Base-by-base conservation (phyloP, 2,113 vertebrate genomes). In the Oncorhynchus masou region DNA sequence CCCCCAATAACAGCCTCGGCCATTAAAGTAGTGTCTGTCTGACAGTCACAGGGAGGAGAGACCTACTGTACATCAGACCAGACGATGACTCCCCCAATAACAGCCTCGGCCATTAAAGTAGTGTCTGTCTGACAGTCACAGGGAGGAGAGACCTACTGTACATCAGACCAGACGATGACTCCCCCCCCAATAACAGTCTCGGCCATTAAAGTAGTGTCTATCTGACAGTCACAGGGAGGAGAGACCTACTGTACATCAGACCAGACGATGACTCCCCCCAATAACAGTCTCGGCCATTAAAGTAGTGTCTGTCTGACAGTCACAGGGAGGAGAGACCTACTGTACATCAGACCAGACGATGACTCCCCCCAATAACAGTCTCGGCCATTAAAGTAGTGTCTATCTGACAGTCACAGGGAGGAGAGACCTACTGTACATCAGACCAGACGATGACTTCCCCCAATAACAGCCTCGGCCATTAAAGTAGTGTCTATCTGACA, bases 41-140 rank as follows among this genome's bases (percentile, higher is more conserved):
- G 72, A 75, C 75, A 74, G 71, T 67, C 60, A 69, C 27, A 27
- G 27, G 3, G 27, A 62, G 76, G 74, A 84, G 75, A 67, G 27
- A 27, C 27, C 27, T 27, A 27, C 27, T 27, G 27, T 27, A 27
- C 27, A 27, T 27, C 27, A 27, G 27, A 27, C 27, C 27, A 51
- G 49, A 51, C 76, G 60, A 81, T 78, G 74, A 73, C 74, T 74
- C 22, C 71, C 76, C 69, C 59, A 29, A 66, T 60, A 12, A 59
- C 25, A 19, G 60, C n/a, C n/a, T n/a, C n/a, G n/a, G n/a, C n/a
- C n/a, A n/a, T n/a, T n/a, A 11, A 45, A 45, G 39, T 45, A 9
- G 8, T 45, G 39, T 45, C 39, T 45, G 49, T 73, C 70, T 29
- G 72, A 75, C 75, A 74, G 71, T 67, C 60, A 69, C 27, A 27